These are phyloP conservation scores for Zoanthus solanderi DNA, from an alignment of 92 coral and sea anemone genomes.

Conservation along the genomic window DNA sequence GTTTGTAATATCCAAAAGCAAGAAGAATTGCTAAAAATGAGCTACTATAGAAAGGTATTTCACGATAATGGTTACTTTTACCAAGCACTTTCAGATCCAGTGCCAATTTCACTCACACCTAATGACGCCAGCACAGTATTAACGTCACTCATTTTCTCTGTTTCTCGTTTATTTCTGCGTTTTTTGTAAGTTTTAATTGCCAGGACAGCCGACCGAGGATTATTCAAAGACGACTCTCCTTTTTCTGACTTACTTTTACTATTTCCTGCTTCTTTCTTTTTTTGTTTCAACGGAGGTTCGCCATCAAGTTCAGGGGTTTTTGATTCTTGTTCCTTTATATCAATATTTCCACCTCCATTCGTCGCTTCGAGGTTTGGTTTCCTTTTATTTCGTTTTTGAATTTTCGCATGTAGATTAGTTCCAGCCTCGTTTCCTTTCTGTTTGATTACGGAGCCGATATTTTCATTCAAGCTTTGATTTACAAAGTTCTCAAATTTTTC, in stretches of 20 bases:
- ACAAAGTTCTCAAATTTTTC: background rate
- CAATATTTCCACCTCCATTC: background rate
- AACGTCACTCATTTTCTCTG: background rate
- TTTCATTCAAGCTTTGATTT: background rate
- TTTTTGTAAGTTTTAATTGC: slow-evolving; percentile 27
- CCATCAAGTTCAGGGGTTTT: background rate
- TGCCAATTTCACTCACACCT: slow-evolving; percentile 5
- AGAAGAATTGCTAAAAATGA: no score
- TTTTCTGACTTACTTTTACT: background rate
- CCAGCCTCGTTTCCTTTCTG: background rate
- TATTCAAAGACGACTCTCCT: slow-evolving; percentile 31
- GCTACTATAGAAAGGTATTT: background rate
- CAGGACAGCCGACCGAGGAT: slow-evolving; percentile 34
- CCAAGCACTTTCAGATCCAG: slow-evolving; percentile 31
- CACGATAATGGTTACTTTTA: background rate
- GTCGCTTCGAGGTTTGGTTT: background rate
- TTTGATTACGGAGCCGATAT: background rate
- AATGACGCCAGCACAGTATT: background rate
- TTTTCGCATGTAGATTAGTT: background rate
- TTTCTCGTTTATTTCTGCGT: background rate
- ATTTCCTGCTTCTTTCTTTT: slow-evolving; percentile 8
- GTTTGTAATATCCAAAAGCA: no score
- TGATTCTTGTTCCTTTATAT: background rate
- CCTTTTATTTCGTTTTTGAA: slow-evolving; percentile 6
- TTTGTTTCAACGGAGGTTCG: slow-evolving; percentile 26